Conservation (phyloP, 2,888 invertebrate species). For the Ectemnius continuus region DNA sequence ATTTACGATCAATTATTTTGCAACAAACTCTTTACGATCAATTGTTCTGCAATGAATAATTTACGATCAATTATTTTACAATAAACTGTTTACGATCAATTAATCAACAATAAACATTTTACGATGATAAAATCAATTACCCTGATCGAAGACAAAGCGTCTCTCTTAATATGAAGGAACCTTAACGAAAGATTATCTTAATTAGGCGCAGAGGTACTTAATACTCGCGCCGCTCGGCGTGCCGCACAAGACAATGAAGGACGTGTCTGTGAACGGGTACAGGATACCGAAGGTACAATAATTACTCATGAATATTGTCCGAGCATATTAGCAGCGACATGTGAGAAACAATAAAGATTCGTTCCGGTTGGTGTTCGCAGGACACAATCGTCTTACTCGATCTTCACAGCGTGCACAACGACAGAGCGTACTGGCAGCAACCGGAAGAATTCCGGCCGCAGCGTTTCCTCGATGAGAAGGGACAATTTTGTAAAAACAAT, state of each 20-base stretch:
- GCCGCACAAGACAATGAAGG: conserved; percentile 78
- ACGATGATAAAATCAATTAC: background rate
- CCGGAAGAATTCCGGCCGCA: conserved; percentile 83
- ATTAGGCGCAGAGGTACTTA: conserved; percentile 79
- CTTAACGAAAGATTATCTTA: conserved; percentile 62
- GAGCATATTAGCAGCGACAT: background rate
- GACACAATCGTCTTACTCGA: conserved; percentile 82
- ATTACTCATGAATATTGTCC: background rate
- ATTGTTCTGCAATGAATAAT: conserved; percentile 63
- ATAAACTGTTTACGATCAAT: too few species aligned
- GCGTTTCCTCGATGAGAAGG: conserved; percentile 82
- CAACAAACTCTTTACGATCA: background rate
- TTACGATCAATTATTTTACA: too few species aligned
- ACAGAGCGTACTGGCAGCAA: conserved; percentile 81
- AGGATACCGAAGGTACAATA: conserved; percentile 78
- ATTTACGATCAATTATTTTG: conserved; percentile 34
- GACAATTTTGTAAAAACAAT: conserved; percentile 80
- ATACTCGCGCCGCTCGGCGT: conserved; percentile 80
- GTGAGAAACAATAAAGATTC: background rate
- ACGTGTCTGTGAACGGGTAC: conserved; percentile 78
- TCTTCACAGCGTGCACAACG: conserved; percentile 82
- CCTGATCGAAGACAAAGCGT: background rate
- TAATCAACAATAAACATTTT: too few species aligned
- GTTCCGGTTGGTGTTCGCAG: conserved; percentile 70
- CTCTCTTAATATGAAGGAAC: too few species aligned